Conservation (phyloP, 2,888 invertebrate species). For the Xylocampa areola region DNA sequence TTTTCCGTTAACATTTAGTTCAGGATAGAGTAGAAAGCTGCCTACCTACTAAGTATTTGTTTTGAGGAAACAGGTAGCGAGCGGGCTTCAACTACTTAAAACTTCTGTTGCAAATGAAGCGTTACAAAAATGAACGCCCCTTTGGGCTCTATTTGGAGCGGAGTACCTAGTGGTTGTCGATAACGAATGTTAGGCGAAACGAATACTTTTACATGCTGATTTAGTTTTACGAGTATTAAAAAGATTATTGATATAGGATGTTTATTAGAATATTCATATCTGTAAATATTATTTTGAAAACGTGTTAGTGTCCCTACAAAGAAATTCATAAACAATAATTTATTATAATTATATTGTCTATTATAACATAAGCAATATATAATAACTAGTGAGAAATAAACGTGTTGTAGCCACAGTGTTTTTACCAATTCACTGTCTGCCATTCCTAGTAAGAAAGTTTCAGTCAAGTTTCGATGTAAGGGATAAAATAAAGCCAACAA, state of each 20-base stretch:
- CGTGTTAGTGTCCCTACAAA: too few relatives aligned
- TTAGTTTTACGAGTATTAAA: background rate
- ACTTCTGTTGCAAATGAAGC: constrained; percentile 83
- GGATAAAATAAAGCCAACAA: constrained; percentile 46
- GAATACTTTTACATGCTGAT: background rate
- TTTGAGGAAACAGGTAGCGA: constrained; percentile 73
- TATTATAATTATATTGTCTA: too few relatives aligned
- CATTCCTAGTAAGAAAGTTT: constrained; percentile 21
- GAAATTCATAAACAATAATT: too few relatives aligned
- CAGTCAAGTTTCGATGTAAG: constrained; percentile 28
- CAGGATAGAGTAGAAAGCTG: constrained; percentile 59
- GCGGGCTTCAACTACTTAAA: constrained; percentile 79
- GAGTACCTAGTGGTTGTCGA: constrained; percentile 58
- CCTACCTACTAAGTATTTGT: constrained; percentile 72
- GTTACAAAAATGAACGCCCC: constrained; percentile 80
- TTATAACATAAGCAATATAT: too few relatives aligned
- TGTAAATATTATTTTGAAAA: too few relatives aligned
- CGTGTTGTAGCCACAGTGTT: too few relatives aligned
- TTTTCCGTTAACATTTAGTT: constrained; percentile 68
- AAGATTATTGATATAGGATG: background rate
- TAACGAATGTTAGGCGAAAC: constrained; percentile 39
- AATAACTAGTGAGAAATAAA: too few relatives aligned
- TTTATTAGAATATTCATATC: too few relatives aligned
- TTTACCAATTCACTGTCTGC: background rate
- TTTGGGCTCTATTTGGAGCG: constrained; percentile 61